These are phyloP conservation scores for Rhagonycha fulva DNA, from an alignment of 2,888 invertebrate species.

Conservation along the genomic window DNA sequence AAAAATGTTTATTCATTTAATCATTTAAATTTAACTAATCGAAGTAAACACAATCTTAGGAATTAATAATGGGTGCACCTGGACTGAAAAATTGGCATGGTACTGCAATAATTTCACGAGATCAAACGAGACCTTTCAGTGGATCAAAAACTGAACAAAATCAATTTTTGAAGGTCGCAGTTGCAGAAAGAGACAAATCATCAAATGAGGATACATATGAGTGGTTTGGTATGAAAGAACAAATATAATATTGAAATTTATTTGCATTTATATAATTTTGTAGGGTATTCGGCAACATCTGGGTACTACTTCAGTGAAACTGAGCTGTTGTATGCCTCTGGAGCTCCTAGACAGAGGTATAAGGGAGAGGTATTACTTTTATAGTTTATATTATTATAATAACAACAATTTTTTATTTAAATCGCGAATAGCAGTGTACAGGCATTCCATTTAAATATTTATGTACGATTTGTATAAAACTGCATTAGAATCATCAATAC, in stretches of 20 bases:
- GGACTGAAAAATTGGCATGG: slow-evolving; percentile 66
- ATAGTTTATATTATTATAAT: too few relatives aligned
- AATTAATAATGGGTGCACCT: slow-evolving; percentile 63
- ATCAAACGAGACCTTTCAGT: slow-evolving; percentile 24
- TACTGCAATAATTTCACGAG: slow-evolving; percentile 41
- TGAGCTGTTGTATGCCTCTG: slow-evolving; percentile 55
- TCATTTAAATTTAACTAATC: background rate
- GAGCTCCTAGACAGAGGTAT: slow-evolving; percentile 57
- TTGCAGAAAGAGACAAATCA: slow-evolving; percentile 54
- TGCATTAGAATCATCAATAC: too few relatives aligned
- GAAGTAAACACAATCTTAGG: slow-evolving; percentile 40
- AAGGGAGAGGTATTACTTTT: slow-evolving; percentile 42
- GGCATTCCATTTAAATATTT: too few relatives aligned
- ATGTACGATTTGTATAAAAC: too few relatives aligned
- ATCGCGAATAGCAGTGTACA: too few relatives aligned
- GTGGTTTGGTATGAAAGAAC: slow-evolving; percentile 55
- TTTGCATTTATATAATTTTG: slow-evolving; percentile 30
- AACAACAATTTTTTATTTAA: too few relatives aligned
- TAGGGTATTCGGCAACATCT: slow-evolving; percentile 62
- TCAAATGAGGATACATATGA: slow-evolving; percentile 55
- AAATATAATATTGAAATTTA: background rate
- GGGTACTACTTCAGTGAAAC: slow-evolving; percentile 56
- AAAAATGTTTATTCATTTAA: too few relatives aligned
- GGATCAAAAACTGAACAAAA: slow-evolving; percentile 34
- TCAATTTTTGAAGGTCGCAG: slow-evolving; percentile 46